Evolutionary conservation across 2,113 vertebrate species (phyloP).

Genomic region (Antigone vipio): DNA sequence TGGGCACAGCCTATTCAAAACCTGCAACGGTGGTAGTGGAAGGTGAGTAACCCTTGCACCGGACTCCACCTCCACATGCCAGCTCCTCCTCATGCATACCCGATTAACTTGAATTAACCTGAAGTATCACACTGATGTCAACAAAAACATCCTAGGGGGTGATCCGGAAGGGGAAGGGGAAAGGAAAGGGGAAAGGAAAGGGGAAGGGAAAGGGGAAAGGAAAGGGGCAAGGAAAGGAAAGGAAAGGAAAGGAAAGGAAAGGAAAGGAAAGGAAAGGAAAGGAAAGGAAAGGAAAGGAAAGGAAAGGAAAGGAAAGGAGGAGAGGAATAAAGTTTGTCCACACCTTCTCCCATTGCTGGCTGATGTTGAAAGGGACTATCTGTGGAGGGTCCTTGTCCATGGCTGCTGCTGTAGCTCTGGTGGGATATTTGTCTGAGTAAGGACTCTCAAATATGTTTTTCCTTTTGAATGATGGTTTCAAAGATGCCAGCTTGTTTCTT

Average conservation of each 20-base stretch:
- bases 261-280: background rate
- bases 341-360: background rate
- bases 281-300: no score
- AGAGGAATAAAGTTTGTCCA: background rate
- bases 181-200: no score
- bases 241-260: background rate
- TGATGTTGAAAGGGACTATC: background rate
- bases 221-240: background rate
- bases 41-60: slow-evolving; percentile 71
- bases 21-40: slow-evolving; percentile 88
- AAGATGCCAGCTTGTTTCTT: background rate
- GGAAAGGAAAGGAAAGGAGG: no score
- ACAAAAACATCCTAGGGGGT: background rate
- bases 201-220: background rate
- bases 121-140: background rate
- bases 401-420: background rate
- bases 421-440: background rate
- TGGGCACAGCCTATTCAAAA: slow-evolving; percentile 92
- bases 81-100: rapidly evolving
- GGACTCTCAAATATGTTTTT: background rate
- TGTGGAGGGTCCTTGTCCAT: background rate
- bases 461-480: background rate
- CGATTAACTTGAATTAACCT: background rate
- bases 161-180: background rate
- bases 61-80: background rate